Evolutionary conservation across 2,797 vertebrate species (phyloP).

Genomic region (Pseudochromis fuscus): DNA sequence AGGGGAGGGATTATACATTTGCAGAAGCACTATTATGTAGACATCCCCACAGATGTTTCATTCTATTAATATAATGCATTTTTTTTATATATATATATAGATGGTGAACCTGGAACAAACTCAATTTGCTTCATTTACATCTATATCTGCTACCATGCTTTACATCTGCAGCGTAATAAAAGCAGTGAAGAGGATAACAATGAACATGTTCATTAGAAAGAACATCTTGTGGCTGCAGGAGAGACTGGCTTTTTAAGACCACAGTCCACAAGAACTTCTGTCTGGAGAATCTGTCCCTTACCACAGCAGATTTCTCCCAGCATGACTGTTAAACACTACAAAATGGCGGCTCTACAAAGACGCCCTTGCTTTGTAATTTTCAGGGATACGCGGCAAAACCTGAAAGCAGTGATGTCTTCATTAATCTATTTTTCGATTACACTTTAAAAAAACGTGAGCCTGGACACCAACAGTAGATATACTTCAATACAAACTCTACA

Average conservation of each 20-base stretch:
- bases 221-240: conserved; percentile 3
- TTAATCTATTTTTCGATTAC: no score
- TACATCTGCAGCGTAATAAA: neutral
- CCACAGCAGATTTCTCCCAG: conserved; percentile 24
- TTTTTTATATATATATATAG: neutral
- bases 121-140: neutral
- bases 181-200: neutral
- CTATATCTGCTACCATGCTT: neutral
- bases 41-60: conserved; percentile 1
- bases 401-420: no score
- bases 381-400: neutral
- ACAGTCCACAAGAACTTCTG: conserved; percentile 6
- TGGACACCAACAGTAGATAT: no score
- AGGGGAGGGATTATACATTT: neutral
- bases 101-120: neutral
- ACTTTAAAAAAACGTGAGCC: no score
- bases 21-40: neutral
- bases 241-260: neutral
- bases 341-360: conserved; percentile 38
- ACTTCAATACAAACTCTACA: neutral
- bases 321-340: conserved; percentile 20
- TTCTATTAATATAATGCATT: neutral
- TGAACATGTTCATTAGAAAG: conserved; percentile 9
- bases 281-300: neutral
- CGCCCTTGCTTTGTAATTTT: neutral